Evolutionary conservation across 2,888 invertebrate genomes (phyloP), one percentile per base, ranked within the genome.

Genomic region (Hoplodrina ambigua): DNA sequence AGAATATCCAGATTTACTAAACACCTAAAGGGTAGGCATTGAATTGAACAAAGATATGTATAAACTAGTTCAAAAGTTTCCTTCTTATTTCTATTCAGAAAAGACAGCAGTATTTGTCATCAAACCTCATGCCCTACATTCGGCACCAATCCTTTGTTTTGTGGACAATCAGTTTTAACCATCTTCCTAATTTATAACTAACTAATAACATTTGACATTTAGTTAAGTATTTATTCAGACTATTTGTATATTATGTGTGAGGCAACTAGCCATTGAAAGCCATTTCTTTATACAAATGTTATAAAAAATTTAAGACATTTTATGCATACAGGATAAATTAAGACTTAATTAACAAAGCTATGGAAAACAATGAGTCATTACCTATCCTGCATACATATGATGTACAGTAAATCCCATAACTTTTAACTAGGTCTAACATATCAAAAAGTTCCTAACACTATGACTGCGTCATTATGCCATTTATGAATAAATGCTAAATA

Each of bases 401-500:
- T 75, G 53, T 52, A 75, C 57, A 76, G 30, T 67, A 63, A 70
- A 78, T 78, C 59, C 72, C 44, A 57, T 61, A 58, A 80, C 49
- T 56, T 58, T 50, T 30, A 68, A 73, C 49, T 67, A 81, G 17
- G 2, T 78, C 61, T 75, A 66, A 58, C 53, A 68, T 71, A 83
- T 65, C 25, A 58, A 66, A 83, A 75, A 62, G 50, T 64, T 67
- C 60, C 37, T 75, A 78, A 71, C 4, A 61, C 64, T 75, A 81
- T 72, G 72, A 84, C 80, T 78, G 82, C 52, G 41, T 75, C 80
- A 78, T 82, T 67, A 75, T 72, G 73, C 75, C 82, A 74, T 80
- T 78, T 69, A 75, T 66, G 64, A 78, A 84, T 83, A 85, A 85
- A 84, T 85, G 83, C 84, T 84, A 78, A 73, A 71, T 84, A 84